These are phyloP conservation scores for Epinephelus awoara DNA, from an alignment of 2,797 vertebrate species.

Conservation along the genomic window DNA sequence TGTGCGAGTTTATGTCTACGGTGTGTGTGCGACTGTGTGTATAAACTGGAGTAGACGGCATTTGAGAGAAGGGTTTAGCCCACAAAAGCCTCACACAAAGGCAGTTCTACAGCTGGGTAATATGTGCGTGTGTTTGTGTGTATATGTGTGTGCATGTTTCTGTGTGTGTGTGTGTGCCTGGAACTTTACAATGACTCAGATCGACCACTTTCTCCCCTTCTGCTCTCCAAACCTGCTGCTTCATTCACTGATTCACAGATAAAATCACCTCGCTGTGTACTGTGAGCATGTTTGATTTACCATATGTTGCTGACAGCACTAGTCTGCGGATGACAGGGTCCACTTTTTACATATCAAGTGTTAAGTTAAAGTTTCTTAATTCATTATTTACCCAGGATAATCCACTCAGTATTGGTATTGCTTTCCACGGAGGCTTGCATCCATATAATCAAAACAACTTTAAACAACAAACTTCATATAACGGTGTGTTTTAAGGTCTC, in stretches of 20 bases:
- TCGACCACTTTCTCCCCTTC: constrained; percentile 26
- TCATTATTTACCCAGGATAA: constrained; percentile 1
- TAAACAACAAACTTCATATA: no score
- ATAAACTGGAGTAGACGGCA: constrained; percentile 46
- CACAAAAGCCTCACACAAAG: constrained; percentile 71
- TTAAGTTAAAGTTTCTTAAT: neutral
- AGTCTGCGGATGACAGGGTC: neutral
- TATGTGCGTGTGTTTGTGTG: constrained; percentile 15
- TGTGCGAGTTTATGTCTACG: constrained; percentile 29
- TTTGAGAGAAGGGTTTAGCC: constrained; percentile 60
- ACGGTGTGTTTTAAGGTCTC: no score
- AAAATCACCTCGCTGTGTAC: neutral
- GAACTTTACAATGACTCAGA: constrained; percentile 22
- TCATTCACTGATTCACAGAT: constrained; percentile 13
- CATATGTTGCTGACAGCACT: neutral
- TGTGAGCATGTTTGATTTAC: neutral
- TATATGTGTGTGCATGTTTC: neutral
- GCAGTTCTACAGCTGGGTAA: constrained; percentile 38
- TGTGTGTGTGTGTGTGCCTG: constrained; percentile 29
- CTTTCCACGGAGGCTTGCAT: neutral
- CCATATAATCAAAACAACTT: no score
- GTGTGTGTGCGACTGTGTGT: constrained; percentile 52
- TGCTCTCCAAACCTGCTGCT: neutral
- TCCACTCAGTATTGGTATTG: neutral
- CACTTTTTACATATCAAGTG: neutral